A percentile compares a stretch with the other conserved stretches of the same genome.
Evolutionary conservation across 1,140 invertebrate species (phyloP).

Genomic region (Tetraneura akinire): DNA sequence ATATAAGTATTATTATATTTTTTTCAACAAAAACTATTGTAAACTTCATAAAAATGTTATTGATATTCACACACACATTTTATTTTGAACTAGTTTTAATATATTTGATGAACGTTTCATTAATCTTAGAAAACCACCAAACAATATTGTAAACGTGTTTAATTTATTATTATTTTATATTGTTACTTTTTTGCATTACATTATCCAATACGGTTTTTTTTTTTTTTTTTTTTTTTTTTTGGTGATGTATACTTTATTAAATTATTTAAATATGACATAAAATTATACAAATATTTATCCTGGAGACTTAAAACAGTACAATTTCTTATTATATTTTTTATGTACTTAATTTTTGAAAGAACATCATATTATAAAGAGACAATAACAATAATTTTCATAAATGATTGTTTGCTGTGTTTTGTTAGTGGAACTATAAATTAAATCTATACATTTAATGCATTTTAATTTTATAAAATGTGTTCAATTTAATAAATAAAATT

Average conservation of each 20-base stretch:
- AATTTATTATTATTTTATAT: constrained; percentile 34
- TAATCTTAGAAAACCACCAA: constrained; percentile 12
- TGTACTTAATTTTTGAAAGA: neutral
- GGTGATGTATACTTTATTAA: neutral
- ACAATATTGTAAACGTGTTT: neutral
- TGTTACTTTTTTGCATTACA: constrained; percentile 6
- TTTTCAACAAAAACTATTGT: constrained; percentile 3
- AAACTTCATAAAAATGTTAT: neutral
- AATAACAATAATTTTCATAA: constrained; percentile 26
- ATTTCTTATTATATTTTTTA: neutral
- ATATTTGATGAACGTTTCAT: neutral
- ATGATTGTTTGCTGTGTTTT: constrained; percentile 35
- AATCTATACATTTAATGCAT: neutral
- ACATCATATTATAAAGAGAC: constrained; percentile 21
- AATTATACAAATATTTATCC: constrained; percentile 21
- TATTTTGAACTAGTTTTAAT: neutral
- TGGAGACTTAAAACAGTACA: constrained; percentile 36
- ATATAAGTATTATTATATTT: constrained; percentile 21
- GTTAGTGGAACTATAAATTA: neutral
- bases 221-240: no score
- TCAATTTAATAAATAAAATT: neutral
- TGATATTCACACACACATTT: neutral
- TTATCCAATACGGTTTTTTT: neutral
- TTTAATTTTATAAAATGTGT: neutral
- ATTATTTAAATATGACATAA: no score